phyloP scores from a whole-genome alignment of 2,113 vertebrate genomes.

The Aphyosemion australe region DNA sequence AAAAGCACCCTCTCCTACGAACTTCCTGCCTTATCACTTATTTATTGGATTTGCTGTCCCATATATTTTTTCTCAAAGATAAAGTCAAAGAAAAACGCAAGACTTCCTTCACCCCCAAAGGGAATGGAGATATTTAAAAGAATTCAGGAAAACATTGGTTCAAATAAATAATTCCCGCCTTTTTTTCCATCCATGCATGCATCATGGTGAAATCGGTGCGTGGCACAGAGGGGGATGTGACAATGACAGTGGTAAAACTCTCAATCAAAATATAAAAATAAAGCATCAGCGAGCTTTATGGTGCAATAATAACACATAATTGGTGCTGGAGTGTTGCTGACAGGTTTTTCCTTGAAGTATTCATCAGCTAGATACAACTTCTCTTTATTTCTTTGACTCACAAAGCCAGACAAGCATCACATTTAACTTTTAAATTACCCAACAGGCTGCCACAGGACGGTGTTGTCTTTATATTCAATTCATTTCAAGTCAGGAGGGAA shows the following conservation, averaged over 20 bases:
- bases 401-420: conserved; percentile 24
- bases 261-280: not conserved
- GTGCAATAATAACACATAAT: not conserved
- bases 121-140: conserved; percentile 42
- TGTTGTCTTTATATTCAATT: conserved; percentile 40
- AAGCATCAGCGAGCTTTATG: not conserved
- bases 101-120: conserved; percentile 56
- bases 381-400: conserved; percentile 21
- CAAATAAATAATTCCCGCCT: conserved; percentile 58
- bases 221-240: conserved; percentile 4
- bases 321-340: not conserved
- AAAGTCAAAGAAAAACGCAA: conserved; percentile 60
- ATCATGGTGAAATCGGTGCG: conserved; percentile 39
- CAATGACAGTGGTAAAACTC: not conserved
- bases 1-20: conserved; percentile 64
- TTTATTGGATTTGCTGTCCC: conserved; percentile 74
- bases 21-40: conserved; percentile 75
- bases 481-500: conserved; percentile 9
- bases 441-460: conserved; percentile 25
- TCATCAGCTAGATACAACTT: conserved; percentile 1
- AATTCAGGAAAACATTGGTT: conserved; percentile 55
- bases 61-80: conserved; percentile 71
- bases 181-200: conserved; percentile 11
- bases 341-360: conserved; percentile 2
- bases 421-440: conserved; percentile 41